These are phyloP conservation scores for Calephelis nemesis DNA, from an alignment of 1,140 invertebrate genomes.

Conservation along the genomic window DNA sequence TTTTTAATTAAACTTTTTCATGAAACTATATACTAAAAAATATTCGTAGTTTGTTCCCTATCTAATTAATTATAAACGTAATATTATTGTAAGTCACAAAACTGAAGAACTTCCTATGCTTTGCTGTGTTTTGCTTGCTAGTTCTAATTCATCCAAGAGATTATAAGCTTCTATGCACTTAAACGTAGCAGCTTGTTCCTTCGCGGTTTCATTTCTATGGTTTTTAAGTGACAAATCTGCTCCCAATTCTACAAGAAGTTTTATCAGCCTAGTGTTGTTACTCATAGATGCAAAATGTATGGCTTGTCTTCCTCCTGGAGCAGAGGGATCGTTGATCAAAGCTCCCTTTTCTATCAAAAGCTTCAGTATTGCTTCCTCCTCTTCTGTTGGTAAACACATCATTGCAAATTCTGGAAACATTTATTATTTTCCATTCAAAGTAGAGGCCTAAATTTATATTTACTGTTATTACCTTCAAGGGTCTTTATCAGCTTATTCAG, in stretches of 20 bases:
- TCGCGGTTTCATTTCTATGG: conserved; percentile 57
- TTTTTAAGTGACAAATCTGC: conserved; percentile 51
- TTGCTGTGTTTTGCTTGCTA: conserved; percentile 16
- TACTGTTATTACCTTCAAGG: too few relatives aligned
- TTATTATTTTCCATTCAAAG: background rate
- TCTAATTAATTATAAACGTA: too few relatives aligned
- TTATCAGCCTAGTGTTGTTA: conserved; percentile 54
- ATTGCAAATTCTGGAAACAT: conserved; percentile 58
- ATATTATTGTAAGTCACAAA: too few relatives aligned
- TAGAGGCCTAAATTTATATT: too few relatives aligned
- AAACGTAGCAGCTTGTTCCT: conserved; percentile 52
- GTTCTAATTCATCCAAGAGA: conserved; percentile 41
- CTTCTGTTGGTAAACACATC: conserved; percentile 57
- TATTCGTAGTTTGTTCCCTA: too few relatives aligned
- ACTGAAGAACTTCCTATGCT: background rate
- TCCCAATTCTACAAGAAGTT: conserved; percentile 49
- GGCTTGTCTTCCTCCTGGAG: conserved; percentile 59
- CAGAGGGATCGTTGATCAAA: conserved; percentile 53
- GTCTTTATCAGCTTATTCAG: too few relatives aligned
- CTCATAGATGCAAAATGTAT: conserved; percentile 70
- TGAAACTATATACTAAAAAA: too few relatives aligned
- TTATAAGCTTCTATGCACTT: conserved; percentile 47
- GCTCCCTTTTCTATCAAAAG: conserved; percentile 56
- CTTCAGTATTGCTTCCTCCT: conserved; percentile 52
- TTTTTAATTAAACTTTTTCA: too few relatives aligned